These are phyloP conservation scores for Phycodurus eques DNA, from an alignment of 2,113 vertebrate genomes.

Conservation along the genomic window DNA sequence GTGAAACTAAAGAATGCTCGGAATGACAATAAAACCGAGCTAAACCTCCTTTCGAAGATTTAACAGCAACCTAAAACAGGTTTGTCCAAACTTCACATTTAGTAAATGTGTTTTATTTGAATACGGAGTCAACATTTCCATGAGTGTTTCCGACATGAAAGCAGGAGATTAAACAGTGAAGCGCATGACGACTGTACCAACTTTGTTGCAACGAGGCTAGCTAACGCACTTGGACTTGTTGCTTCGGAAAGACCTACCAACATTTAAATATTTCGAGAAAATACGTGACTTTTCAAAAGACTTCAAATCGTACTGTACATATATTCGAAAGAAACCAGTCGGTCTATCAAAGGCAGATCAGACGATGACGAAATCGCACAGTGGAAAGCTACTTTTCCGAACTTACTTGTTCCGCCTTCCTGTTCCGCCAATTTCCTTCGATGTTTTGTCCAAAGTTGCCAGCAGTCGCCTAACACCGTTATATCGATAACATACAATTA, in stretches of 20 bases:
- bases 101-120: neutral
- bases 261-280: neutral
- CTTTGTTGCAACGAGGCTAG: constrained; percentile 52
- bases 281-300: neutral
- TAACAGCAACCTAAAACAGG: neutral
- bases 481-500: neutral
- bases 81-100: neutral
- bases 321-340: neutral
- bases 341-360: constrained; percentile 1
- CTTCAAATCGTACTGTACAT: rapidly evolving
- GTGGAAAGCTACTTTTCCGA: constrained; percentile 68
- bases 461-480: constrained; percentile 18
- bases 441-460: constrained; percentile 15
- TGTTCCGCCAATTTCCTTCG: constrained; percentile 57
- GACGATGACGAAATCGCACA: constrained; percentile 44
- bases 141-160: constrained; percentile 18
- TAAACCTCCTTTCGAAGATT: neutral
- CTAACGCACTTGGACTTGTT: constrained; percentile 61
- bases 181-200: constrained; percentile 56
- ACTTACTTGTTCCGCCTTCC: constrained; percentile 80
- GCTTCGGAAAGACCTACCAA: constrained; percentile 24
- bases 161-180: constrained; percentile 50
- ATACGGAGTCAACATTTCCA: neutral
- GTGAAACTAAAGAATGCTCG: constrained; percentile 26
- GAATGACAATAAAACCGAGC: constrained; percentile 46